phyloP scores from a whole-genome alignment of 2,113 vertebrate genomes.

The Epinephelus cyanopodus region DNA sequence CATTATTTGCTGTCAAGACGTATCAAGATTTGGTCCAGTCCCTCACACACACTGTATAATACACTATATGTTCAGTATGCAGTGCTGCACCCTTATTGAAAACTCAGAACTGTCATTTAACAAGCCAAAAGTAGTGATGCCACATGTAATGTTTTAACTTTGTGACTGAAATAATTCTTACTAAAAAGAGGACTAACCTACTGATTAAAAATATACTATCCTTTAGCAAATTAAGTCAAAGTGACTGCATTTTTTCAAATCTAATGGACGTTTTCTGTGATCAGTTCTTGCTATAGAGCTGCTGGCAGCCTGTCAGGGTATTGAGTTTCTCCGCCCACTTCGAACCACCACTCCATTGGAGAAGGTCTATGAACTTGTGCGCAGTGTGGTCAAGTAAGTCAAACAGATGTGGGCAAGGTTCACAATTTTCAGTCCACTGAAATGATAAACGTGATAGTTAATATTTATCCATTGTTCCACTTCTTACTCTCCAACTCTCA shows the following conservation, averaged over 20 bases:
- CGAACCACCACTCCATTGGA: conserved; percentile 96
- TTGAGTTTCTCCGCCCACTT: conserved; percentile 97
- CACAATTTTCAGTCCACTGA: conserved; percentile 46
- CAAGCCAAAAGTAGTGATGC: neutral
- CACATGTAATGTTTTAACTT: neutral
- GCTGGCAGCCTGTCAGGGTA: conserved; percentile 96
- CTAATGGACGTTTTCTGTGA: conserved; percentile 8
- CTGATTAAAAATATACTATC: neutral
- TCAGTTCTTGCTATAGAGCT: conserved; percentile 96
- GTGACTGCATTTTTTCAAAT: neutral
- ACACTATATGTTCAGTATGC: neutral
- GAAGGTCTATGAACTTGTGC: conserved; percentile 98
- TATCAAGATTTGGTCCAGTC: neutral
- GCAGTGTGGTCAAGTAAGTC: conserved; percentile 94
- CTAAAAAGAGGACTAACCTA: neutral
- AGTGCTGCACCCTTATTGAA: neutral
- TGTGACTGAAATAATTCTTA: neutral
- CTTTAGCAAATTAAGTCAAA: neutral
- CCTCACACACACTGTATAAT: neutral
- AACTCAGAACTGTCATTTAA: neutral
- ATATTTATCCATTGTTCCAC: conserved; percentile 69
- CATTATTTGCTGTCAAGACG: neutral
- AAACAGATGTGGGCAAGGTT: conserved; percentile 75
- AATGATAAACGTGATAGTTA: conserved; percentile 73
- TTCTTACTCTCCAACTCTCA: conserved; percentile 7